A percentile compares a stretch with the other conserved stretches of the same genome.
Conservation (phyloP, 2,113 vertebrate genomes). For the Dipodomys stephensi region DNA sequence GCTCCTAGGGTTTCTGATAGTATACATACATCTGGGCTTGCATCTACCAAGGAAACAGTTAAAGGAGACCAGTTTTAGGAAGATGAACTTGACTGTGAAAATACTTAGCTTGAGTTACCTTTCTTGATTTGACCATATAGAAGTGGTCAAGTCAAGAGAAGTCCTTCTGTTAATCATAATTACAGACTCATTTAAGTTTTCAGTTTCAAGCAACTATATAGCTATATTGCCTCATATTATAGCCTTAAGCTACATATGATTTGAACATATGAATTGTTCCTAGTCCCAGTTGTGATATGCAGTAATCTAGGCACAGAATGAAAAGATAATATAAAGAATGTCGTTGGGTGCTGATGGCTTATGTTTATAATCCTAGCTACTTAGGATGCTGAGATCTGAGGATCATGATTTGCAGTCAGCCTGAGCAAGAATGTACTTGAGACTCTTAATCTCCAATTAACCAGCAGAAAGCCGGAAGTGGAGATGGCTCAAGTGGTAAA, state of each 20-base stretch:
- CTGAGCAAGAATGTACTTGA: no score
- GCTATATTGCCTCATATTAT: not conserved
- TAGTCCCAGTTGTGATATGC: not conserved
- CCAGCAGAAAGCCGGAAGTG: no score
- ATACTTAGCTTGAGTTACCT: not conserved
- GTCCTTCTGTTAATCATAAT: not conserved
- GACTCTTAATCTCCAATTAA: no score
- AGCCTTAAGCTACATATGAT: not conserved
- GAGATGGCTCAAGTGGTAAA: no score
- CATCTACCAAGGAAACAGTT: not conserved
- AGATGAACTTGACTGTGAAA: not conserved
- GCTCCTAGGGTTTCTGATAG: not conserved
- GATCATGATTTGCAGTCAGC: no score
- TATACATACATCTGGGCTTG: not conserved
- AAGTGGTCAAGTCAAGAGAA: not conserved
- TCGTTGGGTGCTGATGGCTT: not conserved
- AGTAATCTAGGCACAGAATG: not conserved
- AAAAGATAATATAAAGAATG: constrained; percentile 11
- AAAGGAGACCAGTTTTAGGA: not conserved
- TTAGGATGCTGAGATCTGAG: no score
- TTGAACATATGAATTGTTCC: not conserved
- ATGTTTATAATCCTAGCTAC: no score
- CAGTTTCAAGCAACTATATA: not conserved
- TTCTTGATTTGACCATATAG: not conserved
- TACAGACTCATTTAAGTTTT: not conserved